A percentile compares a stretch with the other conserved stretches of the same genome.
Evolutionary conservation across 2,797 vertebrate species (phyloP).

Genomic region (Pangasius macronema): DNA sequence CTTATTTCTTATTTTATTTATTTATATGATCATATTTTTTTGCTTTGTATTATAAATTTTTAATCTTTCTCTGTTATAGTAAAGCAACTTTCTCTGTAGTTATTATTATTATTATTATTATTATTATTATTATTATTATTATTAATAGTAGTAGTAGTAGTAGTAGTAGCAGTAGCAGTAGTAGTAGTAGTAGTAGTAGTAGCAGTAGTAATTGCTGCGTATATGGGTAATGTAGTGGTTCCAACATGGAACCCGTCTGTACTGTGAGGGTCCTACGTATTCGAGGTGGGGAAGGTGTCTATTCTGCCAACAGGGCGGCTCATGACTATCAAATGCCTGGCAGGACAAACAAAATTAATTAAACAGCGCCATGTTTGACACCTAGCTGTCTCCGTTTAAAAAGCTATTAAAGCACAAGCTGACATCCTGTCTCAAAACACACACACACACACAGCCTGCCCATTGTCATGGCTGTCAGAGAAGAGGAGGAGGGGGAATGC

Average conservation of each 20-base stretch:
- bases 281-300: too few species aligned
- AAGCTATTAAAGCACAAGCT: conserved; percentile 72
- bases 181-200: neutral
- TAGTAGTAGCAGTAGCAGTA: neutral
- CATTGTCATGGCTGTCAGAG: conserved; percentile 45
- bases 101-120: neutral
- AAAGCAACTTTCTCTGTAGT: neutral
- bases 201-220: neutral
- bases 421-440: conserved; percentile 66
- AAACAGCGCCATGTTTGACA: conserved; percentile 78
- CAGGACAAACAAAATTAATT: conserved; percentile 84
- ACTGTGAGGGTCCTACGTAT: too few species aligned
- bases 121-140: neutral
- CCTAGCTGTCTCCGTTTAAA: conserved; percentile 76
- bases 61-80: neutral
- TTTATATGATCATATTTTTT: neutral
- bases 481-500: conserved; percentile 13
- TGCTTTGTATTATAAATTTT: neutral
- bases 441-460: conserved; percentile 30
- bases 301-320: conserved; percentile 63
- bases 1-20: neutral
- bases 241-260: too few species aligned
- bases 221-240: too few species aligned
- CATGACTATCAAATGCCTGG: conserved; percentile 73
- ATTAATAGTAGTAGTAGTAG: neutral